phyloP scores from a whole-genome alignment of 2,888 invertebrate species.

The Molanna angustata region DNA sequence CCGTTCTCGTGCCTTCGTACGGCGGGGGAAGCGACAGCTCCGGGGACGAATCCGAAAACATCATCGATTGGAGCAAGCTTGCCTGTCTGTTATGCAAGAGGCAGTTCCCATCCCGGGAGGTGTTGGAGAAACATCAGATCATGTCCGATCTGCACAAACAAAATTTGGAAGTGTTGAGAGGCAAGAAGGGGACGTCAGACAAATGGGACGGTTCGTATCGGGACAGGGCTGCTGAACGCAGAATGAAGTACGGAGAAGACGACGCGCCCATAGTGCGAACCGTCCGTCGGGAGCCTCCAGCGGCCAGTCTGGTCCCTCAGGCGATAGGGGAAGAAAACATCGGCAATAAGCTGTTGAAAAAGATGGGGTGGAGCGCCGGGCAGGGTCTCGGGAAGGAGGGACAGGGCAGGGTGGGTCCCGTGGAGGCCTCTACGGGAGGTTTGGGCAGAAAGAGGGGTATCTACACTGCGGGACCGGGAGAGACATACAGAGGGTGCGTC shows the following conservation, averaged over 20 bases:
- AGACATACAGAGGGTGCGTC: constrained; percentile 86
- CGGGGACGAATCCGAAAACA: constrained; percentile 69
- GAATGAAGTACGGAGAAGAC: constrained; percentile 90
- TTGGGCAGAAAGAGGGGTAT: constrained; percentile 81
- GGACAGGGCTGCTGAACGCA: constrained; percentile 93
- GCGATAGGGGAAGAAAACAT: constrained; percentile 81
- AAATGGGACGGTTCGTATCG: constrained; percentile 63
- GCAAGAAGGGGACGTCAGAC: constrained; percentile 41
- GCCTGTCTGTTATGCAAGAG: constrained; percentile 95
- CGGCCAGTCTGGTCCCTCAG: constrained; percentile 47
- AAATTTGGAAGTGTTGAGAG: constrained; percentile 61
- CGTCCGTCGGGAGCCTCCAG: constrained; percentile 42
- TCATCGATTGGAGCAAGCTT: constrained; percentile 85
- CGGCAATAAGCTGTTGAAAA: constrained; percentile 91
- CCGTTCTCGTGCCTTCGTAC: constrained; percentile 71
- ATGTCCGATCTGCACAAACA: constrained; percentile 93
- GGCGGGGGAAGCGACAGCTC: constrained; percentile 69
- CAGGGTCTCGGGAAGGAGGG: constrained; percentile 91
- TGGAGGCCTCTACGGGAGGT: constrained; percentile 73
- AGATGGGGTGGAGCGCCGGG: constrained; percentile 99
- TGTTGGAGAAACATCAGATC: constrained; percentile 85
- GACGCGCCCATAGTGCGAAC: constrained; percentile 61
- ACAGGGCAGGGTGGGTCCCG: constrained; percentile 90
- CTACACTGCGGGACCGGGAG: constrained; percentile 76
- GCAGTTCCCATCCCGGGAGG: constrained; percentile 87